Conservation (phyloP, 2,113 vertebrate genomes). For the Puffinus mauretanicus region DNA sequence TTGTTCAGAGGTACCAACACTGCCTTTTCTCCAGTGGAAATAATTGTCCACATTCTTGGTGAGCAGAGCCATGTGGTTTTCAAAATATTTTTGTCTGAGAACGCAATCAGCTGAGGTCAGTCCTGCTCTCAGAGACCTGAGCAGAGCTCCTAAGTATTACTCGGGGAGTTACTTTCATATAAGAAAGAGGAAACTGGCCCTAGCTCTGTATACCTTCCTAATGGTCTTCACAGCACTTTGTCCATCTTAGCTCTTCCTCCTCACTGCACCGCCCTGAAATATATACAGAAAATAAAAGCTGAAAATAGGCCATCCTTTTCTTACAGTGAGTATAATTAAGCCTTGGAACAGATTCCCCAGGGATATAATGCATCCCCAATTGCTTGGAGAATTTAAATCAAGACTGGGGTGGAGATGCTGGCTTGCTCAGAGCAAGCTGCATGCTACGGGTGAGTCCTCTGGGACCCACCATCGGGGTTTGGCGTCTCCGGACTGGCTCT, state of each 20-base stretch:
- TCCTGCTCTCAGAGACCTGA: background rate
- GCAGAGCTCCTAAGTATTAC: background rate
- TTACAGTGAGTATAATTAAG: background rate
- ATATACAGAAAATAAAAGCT: background rate
- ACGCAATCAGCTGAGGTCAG: background rate
- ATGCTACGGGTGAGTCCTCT: fast-evolving
- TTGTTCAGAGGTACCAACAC: background rate
- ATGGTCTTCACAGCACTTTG: background rate
- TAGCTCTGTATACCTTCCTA: background rate
- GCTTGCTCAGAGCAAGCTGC: background rate
- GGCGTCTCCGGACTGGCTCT: background rate
- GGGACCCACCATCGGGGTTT: fast-evolving
- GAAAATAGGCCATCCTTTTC: background rate
- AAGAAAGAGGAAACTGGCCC: background rate
- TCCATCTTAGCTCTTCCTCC: background rate
- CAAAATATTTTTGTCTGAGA: background rate
- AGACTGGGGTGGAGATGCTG: background rate
- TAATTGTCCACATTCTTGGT: background rate
- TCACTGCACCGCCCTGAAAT: background rate
- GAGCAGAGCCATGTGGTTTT: background rate
- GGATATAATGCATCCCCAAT: background rate
- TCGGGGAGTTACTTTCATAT: background rate
- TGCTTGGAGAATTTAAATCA: background rate
- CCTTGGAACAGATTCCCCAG: background rate
- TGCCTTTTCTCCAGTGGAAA: background rate